A percentile compares a stretch with the other conserved stretches of the same genome.
These are phyloP conservation scores for Hybos culiciformis DNA, from an alignment of 2,888 invertebrate genomes.

Conservation along the genomic window DNA sequence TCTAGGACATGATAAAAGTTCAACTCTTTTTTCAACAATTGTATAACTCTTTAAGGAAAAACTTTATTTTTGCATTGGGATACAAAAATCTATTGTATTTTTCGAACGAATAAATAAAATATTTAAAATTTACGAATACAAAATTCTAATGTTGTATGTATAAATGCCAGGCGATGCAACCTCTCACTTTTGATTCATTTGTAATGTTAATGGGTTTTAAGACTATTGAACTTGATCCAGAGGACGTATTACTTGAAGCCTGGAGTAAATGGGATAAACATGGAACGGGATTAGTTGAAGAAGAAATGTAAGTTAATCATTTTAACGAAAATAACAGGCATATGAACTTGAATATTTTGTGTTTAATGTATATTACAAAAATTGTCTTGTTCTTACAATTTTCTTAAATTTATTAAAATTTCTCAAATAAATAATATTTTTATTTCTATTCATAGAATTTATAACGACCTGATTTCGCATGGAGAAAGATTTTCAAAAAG, in stretches of 20 bases:
- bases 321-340: too few relatives aligned
- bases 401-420: not conserved
- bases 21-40: not conserved
- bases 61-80: slow-evolving; percentile 5
- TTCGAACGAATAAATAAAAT: too few relatives aligned
- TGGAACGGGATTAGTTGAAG: slow-evolving; percentile 46
- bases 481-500: slow-evolving; percentile 49
- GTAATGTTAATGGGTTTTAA: slow-evolving; percentile 46
- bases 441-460: slow-evolving; percentile 38
- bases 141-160: not conserved
- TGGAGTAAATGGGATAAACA: slow-evolving; percentile 50
- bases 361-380: too few relatives aligned
- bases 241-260: slow-evolving; percentile 47
- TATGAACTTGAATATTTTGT: too few relatives aligned
- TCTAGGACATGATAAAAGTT: too few relatives aligned
- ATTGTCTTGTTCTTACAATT: too few relatives aligned
- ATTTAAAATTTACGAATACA: too few relatives aligned
- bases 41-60: slow-evolving; percentile 1
- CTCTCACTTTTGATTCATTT: slow-evolving; percentile 49
- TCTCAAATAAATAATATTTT: not conserved
- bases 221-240: slow-evolving; percentile 48
- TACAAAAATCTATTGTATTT: too few relatives aligned
- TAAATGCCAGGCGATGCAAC: slow-evolving; percentile 35
- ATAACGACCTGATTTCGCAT: slow-evolving; percentile 48
- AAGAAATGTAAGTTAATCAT: slow-evolving; percentile 40